Conservation (phyloP, 2,113 vertebrate species). For the Penelope pileata region DNA sequence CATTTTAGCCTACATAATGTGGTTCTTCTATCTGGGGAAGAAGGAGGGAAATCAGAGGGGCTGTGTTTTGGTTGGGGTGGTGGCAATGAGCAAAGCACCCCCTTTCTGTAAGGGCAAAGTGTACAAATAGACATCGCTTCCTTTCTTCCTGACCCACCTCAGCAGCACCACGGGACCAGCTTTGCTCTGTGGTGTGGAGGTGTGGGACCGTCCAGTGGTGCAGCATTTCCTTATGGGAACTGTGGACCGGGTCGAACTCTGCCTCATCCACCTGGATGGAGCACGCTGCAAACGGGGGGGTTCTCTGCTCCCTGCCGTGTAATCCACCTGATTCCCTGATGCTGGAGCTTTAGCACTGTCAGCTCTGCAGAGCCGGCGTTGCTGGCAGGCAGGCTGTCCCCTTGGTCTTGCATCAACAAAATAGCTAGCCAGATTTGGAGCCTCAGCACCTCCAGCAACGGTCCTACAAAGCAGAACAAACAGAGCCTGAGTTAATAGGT, state of each 20-base stretch:
- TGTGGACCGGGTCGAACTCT: not conserved
- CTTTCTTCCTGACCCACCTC: not conserved
- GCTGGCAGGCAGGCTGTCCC: not conserved
- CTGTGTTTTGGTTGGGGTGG: not conserved
- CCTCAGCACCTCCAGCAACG: not conserved
- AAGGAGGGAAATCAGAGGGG: not conserved
- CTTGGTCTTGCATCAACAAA: not conserved
- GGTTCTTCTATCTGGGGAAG: not conserved
- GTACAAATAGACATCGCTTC: fast-evolving
- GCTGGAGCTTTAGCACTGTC: not conserved
- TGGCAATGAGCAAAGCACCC: not conserved
- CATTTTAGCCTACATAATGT: not conserved
- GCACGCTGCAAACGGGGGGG: not conserved
- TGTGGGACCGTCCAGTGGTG: not conserved
- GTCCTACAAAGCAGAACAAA: not conserved
- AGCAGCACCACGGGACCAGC: fast-evolving
- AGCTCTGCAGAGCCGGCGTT: not conserved
- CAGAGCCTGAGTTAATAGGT: fast-evolving
- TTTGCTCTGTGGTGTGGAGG: not conserved
- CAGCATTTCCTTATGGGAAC: fast-evolving
- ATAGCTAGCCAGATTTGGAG: not conserved
- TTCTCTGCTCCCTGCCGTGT: not conserved
- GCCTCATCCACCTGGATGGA: not conserved
- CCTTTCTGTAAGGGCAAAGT: not conserved
- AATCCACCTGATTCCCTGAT: not conserved